Evolutionary conservation across 2,797 vertebrate species (phyloP).

Genomic region (Forpus xanthops): DNA sequence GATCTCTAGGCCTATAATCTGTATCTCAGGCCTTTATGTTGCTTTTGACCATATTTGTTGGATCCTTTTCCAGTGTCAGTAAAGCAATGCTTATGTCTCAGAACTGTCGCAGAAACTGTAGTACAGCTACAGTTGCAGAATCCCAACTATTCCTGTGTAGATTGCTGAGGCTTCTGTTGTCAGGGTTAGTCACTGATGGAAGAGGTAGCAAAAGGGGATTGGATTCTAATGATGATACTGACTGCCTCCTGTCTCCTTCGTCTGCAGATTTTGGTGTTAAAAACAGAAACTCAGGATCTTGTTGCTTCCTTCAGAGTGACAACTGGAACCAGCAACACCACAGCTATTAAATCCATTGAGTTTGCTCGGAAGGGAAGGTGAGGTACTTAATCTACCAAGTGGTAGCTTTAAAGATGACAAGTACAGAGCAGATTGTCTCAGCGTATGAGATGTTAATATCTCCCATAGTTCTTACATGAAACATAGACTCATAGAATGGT

Average conservation of each 20-base stretch:
- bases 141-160: neutral
- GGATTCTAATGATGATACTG: neutral
- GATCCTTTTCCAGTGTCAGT: neutral
- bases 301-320: slow-evolving; percentile 98
- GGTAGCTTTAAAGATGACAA: neutral
- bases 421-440: neutral
- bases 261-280: slow-evolving; percentile 93
- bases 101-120: neutral
- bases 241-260: slow-evolving; percentile 27
- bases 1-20: neutral
- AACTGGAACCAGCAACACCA: slow-evolving; percentile 99
- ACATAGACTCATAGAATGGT: no score
- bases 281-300: slow-evolving; percentile 93
- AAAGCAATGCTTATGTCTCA: neutral
- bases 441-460: fast-evolving
- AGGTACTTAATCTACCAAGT: slow-evolving; percentile 26
- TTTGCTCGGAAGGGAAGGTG: slow-evolving; percentile 98
- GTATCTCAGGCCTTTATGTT: neutral
- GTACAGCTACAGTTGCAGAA: neutral
- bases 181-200: neutral
- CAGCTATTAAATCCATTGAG: slow-evolving; percentile 97
- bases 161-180: neutral
- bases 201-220: neutral
- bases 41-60: neutral
- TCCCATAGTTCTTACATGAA: fast-evolving